Evolutionary conservation across 2,797 vertebrate genomes (phyloP).

Genomic region (Enteromius treurensis): DNA sequence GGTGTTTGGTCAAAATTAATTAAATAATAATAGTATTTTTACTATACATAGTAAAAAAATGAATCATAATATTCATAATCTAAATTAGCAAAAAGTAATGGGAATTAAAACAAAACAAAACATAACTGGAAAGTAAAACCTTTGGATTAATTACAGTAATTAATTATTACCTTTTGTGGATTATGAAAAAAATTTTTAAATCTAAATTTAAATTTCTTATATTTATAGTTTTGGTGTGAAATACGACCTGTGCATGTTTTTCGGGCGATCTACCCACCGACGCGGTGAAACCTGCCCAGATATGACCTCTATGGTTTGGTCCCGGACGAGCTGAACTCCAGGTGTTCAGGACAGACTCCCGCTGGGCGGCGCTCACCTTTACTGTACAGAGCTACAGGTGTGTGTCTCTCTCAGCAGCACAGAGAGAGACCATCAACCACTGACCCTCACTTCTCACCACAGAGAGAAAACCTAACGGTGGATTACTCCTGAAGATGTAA

Average conservation of each 20-base stretch:
- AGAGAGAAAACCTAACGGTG: slow-evolving; percentile 27
- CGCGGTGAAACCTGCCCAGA: slow-evolving; percentile 19
- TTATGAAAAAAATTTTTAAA: too few species aligned
- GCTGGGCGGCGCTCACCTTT: slow-evolving; percentile 15
- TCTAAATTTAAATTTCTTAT: not conserved
- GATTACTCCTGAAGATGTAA: slow-evolving; percentile 30
- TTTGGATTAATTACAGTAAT: not conserved
- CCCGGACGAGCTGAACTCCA: not conserved
- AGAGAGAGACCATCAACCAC: slow-evolving; percentile 35
- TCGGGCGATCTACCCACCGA: slow-evolving; percentile 24
- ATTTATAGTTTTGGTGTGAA: not conserved
- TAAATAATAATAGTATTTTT: not conserved
- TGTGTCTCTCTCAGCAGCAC: slow-evolving; percentile 47
- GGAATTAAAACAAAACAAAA: too few species aligned
- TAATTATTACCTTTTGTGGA: too few species aligned
- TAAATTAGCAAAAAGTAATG: not conserved
- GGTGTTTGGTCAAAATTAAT: not conserved
- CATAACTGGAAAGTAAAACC: not conserved
- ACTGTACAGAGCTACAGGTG: slow-evolving; percentile 42
- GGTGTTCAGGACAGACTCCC: not conserved
- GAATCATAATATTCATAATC: not conserved
- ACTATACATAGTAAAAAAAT: not conserved
- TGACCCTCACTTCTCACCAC: slow-evolving; percentile 33
- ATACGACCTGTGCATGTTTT: not conserved
- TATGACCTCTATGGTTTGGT: not conserved